A percentile compares a stretch with the other conserved stretches of the same genome.
Evolutionary conservation across 2,113 vertebrate species (phyloP).

Genomic region (Xenus cinereus): DNA sequence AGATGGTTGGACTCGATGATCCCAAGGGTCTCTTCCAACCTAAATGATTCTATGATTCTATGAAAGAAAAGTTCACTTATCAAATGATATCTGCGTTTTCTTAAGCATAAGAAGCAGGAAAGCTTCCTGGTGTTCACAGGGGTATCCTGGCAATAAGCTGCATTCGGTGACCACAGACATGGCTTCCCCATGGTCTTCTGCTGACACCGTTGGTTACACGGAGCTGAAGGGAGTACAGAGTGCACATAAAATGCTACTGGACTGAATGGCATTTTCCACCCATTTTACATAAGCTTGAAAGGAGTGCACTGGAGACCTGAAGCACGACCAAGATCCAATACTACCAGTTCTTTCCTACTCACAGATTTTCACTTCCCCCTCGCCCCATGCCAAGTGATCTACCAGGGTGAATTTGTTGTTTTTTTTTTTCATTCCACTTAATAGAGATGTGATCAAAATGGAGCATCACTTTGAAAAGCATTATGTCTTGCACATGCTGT

Average conservation of each 20-base stretch:
- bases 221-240: background rate
- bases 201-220: background rate
- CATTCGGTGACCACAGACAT: background rate
- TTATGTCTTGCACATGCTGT: background rate
- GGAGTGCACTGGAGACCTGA: background rate
- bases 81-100: background rate
- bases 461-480: background rate
- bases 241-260: background rate
- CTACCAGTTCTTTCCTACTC: background rate
- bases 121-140: background rate
- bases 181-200: background rate
- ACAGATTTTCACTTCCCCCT: background rate
- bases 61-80: background rate
- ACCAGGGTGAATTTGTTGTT: background rate
- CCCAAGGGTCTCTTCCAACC: too few relatives aligned
- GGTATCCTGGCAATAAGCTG: background rate
- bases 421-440: background rate
- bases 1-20: too few relatives aligned
- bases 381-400: background rate
- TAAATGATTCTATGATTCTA: too few relatives aligned
- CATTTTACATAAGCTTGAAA: background rate
- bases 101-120: background rate
- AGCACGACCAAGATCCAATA: background rate
- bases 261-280: background rate
- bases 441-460: background rate